Percentiles rank a stretch among this genome's conserved stretches.
Conservation (phyloP, 2,113 vertebrate species). For the Antechinus stuartii region DNA sequence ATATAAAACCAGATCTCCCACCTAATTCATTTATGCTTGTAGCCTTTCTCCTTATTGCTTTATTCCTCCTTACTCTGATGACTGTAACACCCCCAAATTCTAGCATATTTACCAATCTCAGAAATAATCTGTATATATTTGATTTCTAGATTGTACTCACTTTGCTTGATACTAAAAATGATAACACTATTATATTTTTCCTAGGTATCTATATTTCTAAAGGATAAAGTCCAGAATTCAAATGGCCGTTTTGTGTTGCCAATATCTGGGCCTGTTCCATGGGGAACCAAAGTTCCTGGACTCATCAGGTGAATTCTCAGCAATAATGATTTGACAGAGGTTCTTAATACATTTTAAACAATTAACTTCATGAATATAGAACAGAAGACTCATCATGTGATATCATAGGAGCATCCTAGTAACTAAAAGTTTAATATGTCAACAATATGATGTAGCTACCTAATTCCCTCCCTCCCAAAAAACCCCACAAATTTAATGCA, state of each 20-base stretch:
- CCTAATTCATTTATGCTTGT: background rate
- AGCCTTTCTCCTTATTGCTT: background rate
- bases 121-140: conserved; percentile 8
- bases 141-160: background rate
- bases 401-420: background rate
- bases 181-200: conserved; percentile 42
- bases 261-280: conserved; percentile 92
- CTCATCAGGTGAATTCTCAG: conserved; percentile 90
- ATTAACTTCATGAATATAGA: background rate
- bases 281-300: conserved; percentile 93
- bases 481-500: background rate
- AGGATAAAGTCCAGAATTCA: conserved; percentile 98
- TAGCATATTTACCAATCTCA: background rate
- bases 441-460: background rate
- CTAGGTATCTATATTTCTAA: conserved; percentile 98
- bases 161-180: conserved; percentile 27
- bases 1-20: background rate
- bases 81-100: background rate
- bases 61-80: background rate
- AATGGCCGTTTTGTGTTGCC: conserved; percentile 97
- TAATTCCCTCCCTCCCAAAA: background rate
- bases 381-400: background rate
- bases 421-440: background rate
- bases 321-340: background rate
- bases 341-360: background rate